Evolutionary conservation across 2,113 vertebrate species (phyloP), one percentile per base, ranked within the genome.

Genomic region (Euleptes europaea): DNA sequence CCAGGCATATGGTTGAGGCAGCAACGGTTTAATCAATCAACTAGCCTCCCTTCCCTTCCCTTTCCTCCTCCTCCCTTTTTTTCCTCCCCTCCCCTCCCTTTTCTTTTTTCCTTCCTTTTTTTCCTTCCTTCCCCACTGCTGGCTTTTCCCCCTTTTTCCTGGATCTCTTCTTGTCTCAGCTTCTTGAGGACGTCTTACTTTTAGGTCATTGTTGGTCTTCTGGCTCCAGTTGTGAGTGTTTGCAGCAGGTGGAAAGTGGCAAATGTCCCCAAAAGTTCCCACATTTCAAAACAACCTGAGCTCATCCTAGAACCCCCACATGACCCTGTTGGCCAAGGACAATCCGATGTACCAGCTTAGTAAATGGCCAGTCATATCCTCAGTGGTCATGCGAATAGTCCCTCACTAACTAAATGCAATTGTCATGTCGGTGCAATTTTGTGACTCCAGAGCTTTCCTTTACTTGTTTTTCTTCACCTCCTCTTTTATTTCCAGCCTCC

Each of bases 401-500:
- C 38, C 42, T 65, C 12, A 65, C 44, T 77, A 51, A 51, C 33
- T 67, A 67, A 77, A 51, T 77, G 35, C 71, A 77, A 76, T 84
- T 67, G 63, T 77, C 60, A 54, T 38, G 75, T 84, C 47, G 51
- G 66, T 77, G 82, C 47, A 67, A 67, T 67, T 75, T 83, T 65
- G 72, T 4, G 2, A 28, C 14, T 38, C 44, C 21, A 75, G 42
- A 84, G 17, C 11, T 80, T 8, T 85, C 6, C 3, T 84, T 10
- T 2, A 31, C 8, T 44, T 60, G 8, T 42, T 70, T 31, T 78
- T 81, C 13, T 88, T 6, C 28, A 23, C 11, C 54, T 82, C 67
- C 42, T 71, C 5, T n/a, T 80, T 86, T 40, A 75, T 88, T 89
- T 88, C 47, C 28, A 76, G 4, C 10, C 75, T 86, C 38, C 69